Percentiles rank a stretch among this genome's conserved stretches.
phyloP scores from a whole-genome alignment of 2,797 vertebrate genomes.

The Xenopus petersii region DNA sequence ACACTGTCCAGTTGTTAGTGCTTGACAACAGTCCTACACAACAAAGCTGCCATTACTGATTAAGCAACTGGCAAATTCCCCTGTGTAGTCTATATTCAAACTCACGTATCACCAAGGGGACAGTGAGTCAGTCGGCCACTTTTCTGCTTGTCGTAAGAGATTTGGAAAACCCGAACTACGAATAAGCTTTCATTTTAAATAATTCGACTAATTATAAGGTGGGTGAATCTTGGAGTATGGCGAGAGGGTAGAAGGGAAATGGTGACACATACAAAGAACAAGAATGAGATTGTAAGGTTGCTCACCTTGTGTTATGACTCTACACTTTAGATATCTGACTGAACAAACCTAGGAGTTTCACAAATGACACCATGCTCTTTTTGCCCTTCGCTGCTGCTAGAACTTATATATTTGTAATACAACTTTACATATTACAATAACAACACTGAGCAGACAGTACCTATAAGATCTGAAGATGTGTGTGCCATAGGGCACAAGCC shows the following conservation, averaged over 20 bases:
- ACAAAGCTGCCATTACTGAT: constrained; percentile 53
- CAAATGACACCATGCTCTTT: no score
- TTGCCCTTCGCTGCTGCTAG: no score
- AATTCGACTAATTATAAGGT: constrained; percentile 30
- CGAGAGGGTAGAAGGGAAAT: constrained; percentile 19
- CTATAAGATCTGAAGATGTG: no score
- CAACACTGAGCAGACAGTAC: no score
- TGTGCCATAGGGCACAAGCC: no score
- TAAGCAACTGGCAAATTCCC: constrained; percentile 55
- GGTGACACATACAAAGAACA: constrained; percentile 19
- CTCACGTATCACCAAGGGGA: constrained; percentile 34
- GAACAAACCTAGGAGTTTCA: no score
- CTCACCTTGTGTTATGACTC: not conserved
- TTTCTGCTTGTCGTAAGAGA: constrained; percentile 36
- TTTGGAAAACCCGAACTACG: constrained; percentile 28
- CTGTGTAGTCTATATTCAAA: constrained; percentile 50
- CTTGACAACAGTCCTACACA: no score
- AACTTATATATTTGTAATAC: no score
- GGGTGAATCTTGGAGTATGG: constrained; percentile 9
- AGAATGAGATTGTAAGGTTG: not conserved
- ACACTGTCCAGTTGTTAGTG: no score
- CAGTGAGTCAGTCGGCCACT: constrained; percentile 56
- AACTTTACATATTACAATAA: no score
- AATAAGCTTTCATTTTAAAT: constrained; percentile 26
- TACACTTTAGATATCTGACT: not conserved